Evolutionary conservation across 2,113 vertebrate genomes (phyloP).

Genomic region (Panurus biarmicus): DNA sequence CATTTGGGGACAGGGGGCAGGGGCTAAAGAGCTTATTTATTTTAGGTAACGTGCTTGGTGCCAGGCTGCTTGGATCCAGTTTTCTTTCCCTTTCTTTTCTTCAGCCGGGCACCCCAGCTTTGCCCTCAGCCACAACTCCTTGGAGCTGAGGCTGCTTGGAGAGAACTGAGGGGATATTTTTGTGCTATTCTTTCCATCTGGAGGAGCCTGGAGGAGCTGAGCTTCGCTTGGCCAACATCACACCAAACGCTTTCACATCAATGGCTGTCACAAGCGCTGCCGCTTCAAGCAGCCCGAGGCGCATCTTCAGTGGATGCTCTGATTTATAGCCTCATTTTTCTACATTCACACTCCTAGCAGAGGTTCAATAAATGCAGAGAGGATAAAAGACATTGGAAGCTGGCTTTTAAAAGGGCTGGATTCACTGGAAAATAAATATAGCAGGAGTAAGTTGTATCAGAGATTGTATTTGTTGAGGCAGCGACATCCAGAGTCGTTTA

Average conservation of each 20-base stretch:
- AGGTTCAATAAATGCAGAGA: neutral
- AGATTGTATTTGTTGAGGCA: neutral
- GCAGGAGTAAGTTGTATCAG: neutral
- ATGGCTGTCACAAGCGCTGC: neutral
- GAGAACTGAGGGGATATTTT: neutral
- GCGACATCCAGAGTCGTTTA: neutral
- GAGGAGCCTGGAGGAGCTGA: neutral
- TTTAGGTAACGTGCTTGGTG: neutral
- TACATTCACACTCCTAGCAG: neutral
- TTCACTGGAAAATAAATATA: neutral
- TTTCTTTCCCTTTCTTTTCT: neutral
- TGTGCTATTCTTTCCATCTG: neutral
- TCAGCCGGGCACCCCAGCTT: neutral
- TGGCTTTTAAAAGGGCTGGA: neutral
- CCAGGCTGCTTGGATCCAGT: neutral
- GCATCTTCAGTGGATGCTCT: neutral
- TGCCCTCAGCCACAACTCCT: neutral
- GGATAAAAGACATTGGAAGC: neutral
- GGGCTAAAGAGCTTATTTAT: slow-evolving; percentile 26
- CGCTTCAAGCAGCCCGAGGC: neutral
- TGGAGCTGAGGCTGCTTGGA: neutral
- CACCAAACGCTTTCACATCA: neutral
- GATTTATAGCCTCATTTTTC: neutral
- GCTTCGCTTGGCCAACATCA: neutral
- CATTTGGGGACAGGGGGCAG: neutral